A percentile compares a stretch with the other conserved stretches of the same genome.
Conservation (phyloP, 2,888 invertebrate species). For the Alviniconcha strummeri region DNA sequence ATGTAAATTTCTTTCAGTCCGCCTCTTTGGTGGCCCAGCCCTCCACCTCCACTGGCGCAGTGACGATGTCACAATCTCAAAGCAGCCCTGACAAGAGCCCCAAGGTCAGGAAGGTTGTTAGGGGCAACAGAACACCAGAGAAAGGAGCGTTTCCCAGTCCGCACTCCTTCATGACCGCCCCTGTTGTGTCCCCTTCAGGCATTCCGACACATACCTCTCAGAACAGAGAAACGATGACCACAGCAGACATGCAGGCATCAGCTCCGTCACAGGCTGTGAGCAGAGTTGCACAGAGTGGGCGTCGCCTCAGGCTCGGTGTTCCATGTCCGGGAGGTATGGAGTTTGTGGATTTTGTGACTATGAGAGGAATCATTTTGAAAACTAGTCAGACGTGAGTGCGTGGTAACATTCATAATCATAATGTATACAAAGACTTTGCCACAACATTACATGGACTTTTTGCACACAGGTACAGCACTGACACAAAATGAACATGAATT, state of each 20-base stretch:
- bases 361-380: neutral
- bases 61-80: neutral
- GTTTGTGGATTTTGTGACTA: neutral
- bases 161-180: conserved; percentile 22
- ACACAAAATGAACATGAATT: no score
- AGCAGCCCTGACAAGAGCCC: conserved; percentile 28
- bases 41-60: conserved; percentile 18
- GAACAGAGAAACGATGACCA: conserved; percentile 19
- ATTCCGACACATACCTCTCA: neutral
- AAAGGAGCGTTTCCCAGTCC: conserved; percentile 23
- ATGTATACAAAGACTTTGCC: neutral
- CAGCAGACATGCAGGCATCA: neutral
- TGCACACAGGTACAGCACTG: neutral
- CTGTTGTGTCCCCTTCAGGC: neutral
- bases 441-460: neutral
- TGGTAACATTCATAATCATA: no score
- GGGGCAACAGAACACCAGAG: conserved; percentile 8
- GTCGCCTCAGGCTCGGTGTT: conserved; percentile 4
- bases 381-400: neutral
- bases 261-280: neutral
- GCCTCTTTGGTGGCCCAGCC: neutral
- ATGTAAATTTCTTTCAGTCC: neutral
- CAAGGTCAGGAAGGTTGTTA: neutral
- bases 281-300: neutral
- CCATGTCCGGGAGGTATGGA: neutral